Base-by-base conservation (phyloP, 1,140 invertebrate genomes). In the Anastrepha obliqua region DNA sequence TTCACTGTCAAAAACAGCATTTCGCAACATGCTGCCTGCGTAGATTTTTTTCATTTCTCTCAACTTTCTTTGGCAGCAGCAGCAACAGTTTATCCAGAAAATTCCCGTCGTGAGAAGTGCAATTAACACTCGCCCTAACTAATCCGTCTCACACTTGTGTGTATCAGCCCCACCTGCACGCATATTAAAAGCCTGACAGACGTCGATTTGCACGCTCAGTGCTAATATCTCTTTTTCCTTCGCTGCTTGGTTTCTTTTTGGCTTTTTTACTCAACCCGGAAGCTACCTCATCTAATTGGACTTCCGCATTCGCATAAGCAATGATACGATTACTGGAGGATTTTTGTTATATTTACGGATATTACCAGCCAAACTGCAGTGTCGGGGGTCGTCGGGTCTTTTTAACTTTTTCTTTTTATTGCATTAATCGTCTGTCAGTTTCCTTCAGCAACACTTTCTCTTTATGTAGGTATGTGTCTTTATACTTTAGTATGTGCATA, bases 281-380 rank as follows among this genome's bases (percentile, higher is more conserved):
- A 81, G 47, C 47, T 58, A 29, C n/a, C 17, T 55, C 74, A 55
- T 81, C 74, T 81, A 81, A 81, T 81, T 81, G 74, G 74, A 81
- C 74, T 81, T 81, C 74, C 51, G 47, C n/a, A 29, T 81, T 47
- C 74, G 74, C 20, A 81, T 47, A 55, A 81, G 74, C 74, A 20
- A 20, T 81, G 47, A 17, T 81, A 55, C 13, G 74, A 55, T 81
- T 81, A 81, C 74, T 8, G 47, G 13, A 9, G 20, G 47, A 20
- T 51, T 78, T 78, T 47, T 78, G 42, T 78, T 78, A 51, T 51
- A 78, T 78, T 29, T 29, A n/a, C 74, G 74, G 42, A 51, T 47
- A 58, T 55, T 81, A 55, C 47, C 47, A 13, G 13, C 7, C 47
- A n/a, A 55, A 81, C 15, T 29, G 17, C 44, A 55, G 20, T 17